Conservation (phyloP, 2,113 vertebrate species). For the human (Homo sapiens) region GRCh38 chr14:58906501-58907000, state of each 20-base stretch:
- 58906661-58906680: neutral
- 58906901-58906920: neutral
- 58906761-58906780: neutral
- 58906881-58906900: neutral
- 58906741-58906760: neutral
- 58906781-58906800: neutral
- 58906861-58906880: neutral
- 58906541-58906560: neutral
- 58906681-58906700: neutral
- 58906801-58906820: neutral
- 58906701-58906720: neutral
- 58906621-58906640: neutral
- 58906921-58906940: neutral
- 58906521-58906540: neutral
- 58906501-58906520: neutral
- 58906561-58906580: neutral
- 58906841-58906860: neutral
- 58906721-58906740: neutral
- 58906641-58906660: neutral
- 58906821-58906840: neutral
- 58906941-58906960: neutral
- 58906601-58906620: neutral
- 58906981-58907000: neutral
- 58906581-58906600: neutral
- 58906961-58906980: neutral